These are phyloP conservation scores for Rutilus rutilus DNA, from an alignment of 2,113 vertebrate species.

Conservation along the genomic window DNA sequence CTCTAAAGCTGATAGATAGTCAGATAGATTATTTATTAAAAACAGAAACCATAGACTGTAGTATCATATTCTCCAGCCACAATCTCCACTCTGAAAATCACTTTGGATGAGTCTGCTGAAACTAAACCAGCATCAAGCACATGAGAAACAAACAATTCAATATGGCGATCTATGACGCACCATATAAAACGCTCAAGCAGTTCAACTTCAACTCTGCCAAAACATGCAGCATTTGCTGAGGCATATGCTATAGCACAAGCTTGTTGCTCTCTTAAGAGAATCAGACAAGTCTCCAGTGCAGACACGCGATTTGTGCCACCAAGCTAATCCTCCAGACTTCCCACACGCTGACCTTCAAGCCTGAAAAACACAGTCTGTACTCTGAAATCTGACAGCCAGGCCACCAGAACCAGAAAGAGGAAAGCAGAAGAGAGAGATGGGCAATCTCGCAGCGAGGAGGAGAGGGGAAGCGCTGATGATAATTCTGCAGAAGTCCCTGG, in stretches of 20 bases:
- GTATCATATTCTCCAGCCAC: not conserved
- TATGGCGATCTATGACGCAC: not conserved
- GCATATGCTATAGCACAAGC: not conserved
- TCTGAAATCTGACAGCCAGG: not conserved
- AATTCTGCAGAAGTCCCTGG: constrained; percentile 13
- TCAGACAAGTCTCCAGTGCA: constrained; percentile 8
- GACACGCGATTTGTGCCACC: not conserved
- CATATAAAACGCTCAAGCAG: not conserved
- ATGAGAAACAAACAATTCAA: not conserved
- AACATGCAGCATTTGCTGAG: not conserved
- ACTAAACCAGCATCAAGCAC: not conserved
- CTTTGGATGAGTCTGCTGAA: not conserved
- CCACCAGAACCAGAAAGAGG: not conserved
- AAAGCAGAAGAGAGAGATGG: constrained; percentile 6
- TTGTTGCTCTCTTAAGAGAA: constrained; percentile 10
- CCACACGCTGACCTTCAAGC: constrained; percentile 22
- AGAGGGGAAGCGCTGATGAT: constrained; percentile 11
- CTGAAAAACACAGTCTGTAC: not conserved
- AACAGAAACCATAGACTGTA: not conserved
- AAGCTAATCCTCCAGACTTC: constrained; percentile 14
- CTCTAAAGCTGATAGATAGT: not conserved
- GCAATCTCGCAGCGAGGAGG: constrained; percentile 4
- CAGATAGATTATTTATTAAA: not conserved
- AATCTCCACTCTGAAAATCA: not conserved
- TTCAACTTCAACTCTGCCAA: not conserved